Percentiles rank a stretch among this genome's conserved stretches.
phyloP scores from a whole-genome alignment of 2,797 vertebrate genomes.

The Rhabdophis nuchalis region DNA sequence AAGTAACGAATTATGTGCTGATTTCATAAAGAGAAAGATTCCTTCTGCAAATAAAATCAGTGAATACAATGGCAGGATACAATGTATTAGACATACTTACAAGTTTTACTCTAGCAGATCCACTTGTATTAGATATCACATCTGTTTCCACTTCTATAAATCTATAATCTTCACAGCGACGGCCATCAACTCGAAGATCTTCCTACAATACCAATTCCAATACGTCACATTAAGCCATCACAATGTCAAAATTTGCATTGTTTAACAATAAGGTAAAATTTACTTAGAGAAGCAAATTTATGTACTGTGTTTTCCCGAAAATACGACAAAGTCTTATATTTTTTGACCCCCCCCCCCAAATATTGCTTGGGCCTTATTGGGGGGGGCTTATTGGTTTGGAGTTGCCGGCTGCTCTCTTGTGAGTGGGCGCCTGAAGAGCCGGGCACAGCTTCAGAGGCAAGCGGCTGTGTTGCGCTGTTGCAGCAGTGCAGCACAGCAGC shows the following conservation, averaged over 20 bases:
- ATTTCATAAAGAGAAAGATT: neutral
- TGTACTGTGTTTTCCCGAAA: too few relatives aligned
- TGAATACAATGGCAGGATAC: neutral
- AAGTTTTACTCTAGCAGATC: conserved; percentile 91
- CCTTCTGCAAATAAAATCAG: neutral
- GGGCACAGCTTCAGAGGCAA: too few relatives aligned
- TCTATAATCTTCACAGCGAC: conserved; percentile 94
- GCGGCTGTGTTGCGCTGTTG: too few relatives aligned
- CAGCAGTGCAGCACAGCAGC: too few relatives aligned
- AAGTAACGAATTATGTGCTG: neutral
- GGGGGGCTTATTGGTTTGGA: too few relatives aligned
- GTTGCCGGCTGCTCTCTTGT: too few relatives aligned
- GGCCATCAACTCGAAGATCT: conserved; percentile 89
- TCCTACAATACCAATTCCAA: conserved; percentile 72
- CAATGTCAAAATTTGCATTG: neutral
- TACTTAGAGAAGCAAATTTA: neutral
- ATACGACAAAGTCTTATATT: too few relatives aligned
- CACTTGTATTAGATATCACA: conserved; percentile 94
- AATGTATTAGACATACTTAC: conserved; percentile 64
- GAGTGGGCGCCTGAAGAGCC: too few relatives aligned
- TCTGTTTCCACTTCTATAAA: conserved; percentile 93
- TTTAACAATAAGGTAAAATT: neutral
- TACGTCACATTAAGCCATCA: neutral
- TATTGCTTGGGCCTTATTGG: too few relatives aligned
- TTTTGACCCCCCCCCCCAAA: too few relatives aligned